These are phyloP conservation scores for Orycteropus afer DNA, from an alignment of 2,113 vertebrate species.

Conservation along the genomic window DNA sequence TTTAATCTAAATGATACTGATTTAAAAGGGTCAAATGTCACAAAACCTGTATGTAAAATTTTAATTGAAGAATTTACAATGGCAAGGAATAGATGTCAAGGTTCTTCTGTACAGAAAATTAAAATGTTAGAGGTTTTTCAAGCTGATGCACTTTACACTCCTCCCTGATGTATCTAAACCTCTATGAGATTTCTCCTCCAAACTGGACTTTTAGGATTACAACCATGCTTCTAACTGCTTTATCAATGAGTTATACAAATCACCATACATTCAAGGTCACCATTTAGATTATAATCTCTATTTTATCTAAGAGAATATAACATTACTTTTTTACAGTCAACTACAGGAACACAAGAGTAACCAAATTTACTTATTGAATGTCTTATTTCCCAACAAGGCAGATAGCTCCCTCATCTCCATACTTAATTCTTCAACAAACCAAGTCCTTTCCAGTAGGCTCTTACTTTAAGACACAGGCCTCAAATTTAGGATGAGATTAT, in stretches of 20 bases:
- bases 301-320: background rate
- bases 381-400: background rate
- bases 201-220: background rate
- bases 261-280: background rate
- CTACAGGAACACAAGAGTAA: background rate
- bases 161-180: background rate
- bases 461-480: background rate
- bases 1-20: background rate
- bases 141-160: background rate
- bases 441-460: background rate
- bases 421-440: background rate
- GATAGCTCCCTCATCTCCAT: background rate
- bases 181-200: background rate
- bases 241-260: background rate
- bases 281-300: background rate
- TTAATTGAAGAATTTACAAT: background rate
- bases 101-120: background rate
- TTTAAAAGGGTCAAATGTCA: background rate
- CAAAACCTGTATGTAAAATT: background rate
- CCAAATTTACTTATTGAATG: background rate
- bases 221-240: background rate
- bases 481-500: background rate
- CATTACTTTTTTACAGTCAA: background rate
- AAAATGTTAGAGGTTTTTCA: background rate
- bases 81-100: background rate